phyloP scores from a whole-genome alignment of 2,797 vertebrate species.

The Brotula barbata region DNA sequence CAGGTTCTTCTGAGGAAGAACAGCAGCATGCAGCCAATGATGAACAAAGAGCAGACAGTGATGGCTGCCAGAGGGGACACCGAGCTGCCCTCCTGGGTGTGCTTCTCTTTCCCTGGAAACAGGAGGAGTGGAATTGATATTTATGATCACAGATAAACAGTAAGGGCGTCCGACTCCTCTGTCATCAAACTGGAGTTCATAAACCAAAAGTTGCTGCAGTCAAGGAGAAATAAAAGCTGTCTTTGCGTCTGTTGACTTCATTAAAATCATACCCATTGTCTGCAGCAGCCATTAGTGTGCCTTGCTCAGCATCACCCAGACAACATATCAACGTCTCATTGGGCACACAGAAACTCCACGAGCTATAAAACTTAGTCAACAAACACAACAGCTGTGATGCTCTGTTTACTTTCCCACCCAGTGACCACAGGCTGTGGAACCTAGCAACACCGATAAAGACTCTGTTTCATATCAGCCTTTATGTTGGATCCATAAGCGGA shows the following conservation, averaged over 20 bases:
- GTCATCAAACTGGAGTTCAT: neutral
- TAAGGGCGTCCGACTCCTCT: no score
- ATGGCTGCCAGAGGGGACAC: conserved; percentile 85
- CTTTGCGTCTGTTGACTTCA: conserved; percentile 26
- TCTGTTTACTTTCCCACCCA: conserved; percentile 83
- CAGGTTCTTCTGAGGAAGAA: conserved; percentile 87
- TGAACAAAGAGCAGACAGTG: conserved; percentile 84
- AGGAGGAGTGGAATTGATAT: conserved; percentile 10
- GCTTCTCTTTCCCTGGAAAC: conserved; percentile 77
- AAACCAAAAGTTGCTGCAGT: conserved; percentile 12
- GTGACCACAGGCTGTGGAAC: conserved; percentile 53
- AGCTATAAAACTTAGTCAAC: conserved; percentile 75
- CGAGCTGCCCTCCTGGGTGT: conserved; percentile 77
- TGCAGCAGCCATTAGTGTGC: conserved; percentile 16
- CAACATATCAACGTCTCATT: conserved; percentile 59
- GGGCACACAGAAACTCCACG: conserved; percentile 64
- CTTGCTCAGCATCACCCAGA: conserved; percentile 55
- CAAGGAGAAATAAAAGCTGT: conserved; percentile 19
- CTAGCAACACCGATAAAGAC: conserved; percentile 68
- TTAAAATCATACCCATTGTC: conserved; percentile 47
- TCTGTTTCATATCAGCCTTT: conserved; percentile 33
- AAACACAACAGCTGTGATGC: conserved; percentile 78
- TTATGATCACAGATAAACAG: neutral
- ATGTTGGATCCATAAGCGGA: conserved; percentile 34
- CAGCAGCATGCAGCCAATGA: conserved; percentile 85